phyloP scores from a whole-genome alignment of 2,888 invertebrate species.

The Troides oblongomaculatus region DNA sequence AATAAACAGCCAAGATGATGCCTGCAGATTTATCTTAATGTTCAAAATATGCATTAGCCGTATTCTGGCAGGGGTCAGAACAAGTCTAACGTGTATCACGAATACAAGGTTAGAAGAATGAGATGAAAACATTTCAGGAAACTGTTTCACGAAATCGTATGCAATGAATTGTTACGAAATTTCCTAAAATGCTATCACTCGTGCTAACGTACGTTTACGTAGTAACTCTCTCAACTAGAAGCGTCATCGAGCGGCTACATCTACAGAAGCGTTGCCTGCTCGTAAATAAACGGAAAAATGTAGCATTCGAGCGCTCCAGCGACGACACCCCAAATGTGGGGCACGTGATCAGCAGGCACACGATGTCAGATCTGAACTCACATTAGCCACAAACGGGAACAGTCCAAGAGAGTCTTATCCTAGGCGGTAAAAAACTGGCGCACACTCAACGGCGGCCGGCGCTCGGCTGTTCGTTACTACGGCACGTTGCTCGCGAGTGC shows the following conservation, averaged over 20 bases:
- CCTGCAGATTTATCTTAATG: too few species aligned
- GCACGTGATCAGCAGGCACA: constrained; percentile 67
- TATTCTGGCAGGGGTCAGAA: too few species aligned
- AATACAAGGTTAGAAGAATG: too few species aligned
- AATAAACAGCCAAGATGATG: constrained; percentile 34
- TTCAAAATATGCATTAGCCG: too few species aligned
- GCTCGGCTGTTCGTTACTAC: constrained; percentile 42
- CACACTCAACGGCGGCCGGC: constrained; percentile 63
- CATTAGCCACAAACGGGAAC: constrained; percentile 70
- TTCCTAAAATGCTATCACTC: too few species aligned
- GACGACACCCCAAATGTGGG: constrained; percentile 69
- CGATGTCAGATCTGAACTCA: constrained; percentile 67
- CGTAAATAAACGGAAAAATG: constrained; percentile 58
- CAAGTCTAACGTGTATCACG: too few species aligned
- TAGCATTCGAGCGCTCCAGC: constrained; percentile 62
- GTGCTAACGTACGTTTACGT: too few species aligned
- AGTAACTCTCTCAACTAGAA: background rate
- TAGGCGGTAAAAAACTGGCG: constrained; percentile 42
- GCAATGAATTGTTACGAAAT: constrained; percentile 35
- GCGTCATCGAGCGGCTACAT: constrained; percentile 32
- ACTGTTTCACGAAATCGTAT: constrained; percentile 50
- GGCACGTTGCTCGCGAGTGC: constrained; percentile 54
- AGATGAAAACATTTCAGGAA: constrained; percentile 33
- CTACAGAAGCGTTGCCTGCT: constrained; percentile 60
- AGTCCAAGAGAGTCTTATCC: constrained; percentile 61